Percentiles rank a stretch among this genome's conserved stretches.
Evolutionary conservation across 2,888 invertebrate species (phyloP).

Genomic region (Ellobium chinense): DNA sequence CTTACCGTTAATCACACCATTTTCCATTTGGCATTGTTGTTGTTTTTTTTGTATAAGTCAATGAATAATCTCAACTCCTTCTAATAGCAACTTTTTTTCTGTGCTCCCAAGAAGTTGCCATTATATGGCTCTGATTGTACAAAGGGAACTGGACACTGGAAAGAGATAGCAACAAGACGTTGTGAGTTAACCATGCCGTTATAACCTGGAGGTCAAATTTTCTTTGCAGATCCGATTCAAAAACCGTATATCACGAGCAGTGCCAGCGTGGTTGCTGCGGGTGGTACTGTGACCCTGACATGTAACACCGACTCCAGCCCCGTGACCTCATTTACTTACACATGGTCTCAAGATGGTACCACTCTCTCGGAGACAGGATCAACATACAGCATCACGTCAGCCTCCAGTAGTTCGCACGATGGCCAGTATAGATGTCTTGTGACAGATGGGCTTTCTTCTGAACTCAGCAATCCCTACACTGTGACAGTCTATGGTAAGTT

Average conservation of each 20-base stretch:
- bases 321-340: conserved; percentile 11
- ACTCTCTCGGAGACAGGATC: neutral
- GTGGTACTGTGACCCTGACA: conserved; percentile 2
- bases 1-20: too few species aligned
- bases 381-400: neutral
- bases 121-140: too few species aligned
- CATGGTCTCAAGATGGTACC: conserved; percentile 1
- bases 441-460: neutral
- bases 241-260: conserved; percentile 7
- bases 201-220: too few species aligned
- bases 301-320: conserved; percentile 13
- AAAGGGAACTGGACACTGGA: too few species aligned
- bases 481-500: neutral
- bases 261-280: neutral
- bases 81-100: too few species aligned
- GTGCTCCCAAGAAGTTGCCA: too few species aligned
- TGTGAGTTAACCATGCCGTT: too few species aligned
- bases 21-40: too few species aligned
- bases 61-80: too few species aligned
- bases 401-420: neutral
- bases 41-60: too few species aligned
- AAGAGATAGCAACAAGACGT: too few species aligned
- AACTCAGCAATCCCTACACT: conserved; percentile 4
- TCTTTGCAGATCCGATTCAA: neutral
- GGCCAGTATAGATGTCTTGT: neutral